Percentiles rank a stretch among this genome's conserved stretches.
Evolutionary conservation across 2,797 vertebrate genomes (phyloP).

Genomic region (Pseudochromis fuscus): DNA sequence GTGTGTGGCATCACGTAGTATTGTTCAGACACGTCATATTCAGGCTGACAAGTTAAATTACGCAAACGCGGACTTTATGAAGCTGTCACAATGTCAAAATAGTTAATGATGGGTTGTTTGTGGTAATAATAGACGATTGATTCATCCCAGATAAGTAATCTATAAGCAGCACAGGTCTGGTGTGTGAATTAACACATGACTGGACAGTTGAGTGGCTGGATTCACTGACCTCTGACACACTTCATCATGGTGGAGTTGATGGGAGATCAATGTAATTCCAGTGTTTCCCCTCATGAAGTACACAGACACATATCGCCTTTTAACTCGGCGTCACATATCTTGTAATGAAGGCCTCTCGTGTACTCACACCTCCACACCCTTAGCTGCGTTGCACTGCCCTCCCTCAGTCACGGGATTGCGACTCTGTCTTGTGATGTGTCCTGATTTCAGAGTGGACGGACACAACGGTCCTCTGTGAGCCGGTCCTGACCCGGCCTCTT

Average conservation of each 20-base stretch:
- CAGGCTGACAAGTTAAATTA: constrained; percentile 25
- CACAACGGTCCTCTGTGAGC: constrained; percentile 57
- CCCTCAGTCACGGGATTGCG: constrained; percentile 62
- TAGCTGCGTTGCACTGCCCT: constrained; percentile 31
- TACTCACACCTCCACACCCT: constrained; percentile 56
- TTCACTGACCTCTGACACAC: constrained; percentile 31
- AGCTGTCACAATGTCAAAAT: constrained; percentile 23
- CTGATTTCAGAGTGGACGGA: constrained; percentile 65
- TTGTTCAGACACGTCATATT: constrained; percentile 22
- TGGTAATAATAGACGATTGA: constrained; percentile 60
- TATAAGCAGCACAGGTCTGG: constrained; percentile 49
- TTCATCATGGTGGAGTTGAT: constrained; percentile 16
- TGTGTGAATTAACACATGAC: constrained; percentile 41
- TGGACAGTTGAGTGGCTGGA: constrained; percentile 5
- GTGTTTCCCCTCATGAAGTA: background rate
- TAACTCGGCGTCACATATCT: constrained; percentile 3
- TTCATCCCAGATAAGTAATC: constrained; percentile 56
- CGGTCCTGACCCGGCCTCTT: constrained; percentile 16
- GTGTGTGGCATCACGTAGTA: constrained; percentile 20
- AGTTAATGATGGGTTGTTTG: constrained; percentile 41
- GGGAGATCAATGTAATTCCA: constrained; percentile 16
- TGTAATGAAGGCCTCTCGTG: constrained; percentile 10
- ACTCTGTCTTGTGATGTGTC: constrained; percentile 71
- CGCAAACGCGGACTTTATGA: constrained; percentile 13
- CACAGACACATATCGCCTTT: background rate